Evolutionary conservation across 2,797 vertebrate species (phyloP), one percentile per base, ranked within the genome.

Genomic region (Prionace glauca): DNA sequence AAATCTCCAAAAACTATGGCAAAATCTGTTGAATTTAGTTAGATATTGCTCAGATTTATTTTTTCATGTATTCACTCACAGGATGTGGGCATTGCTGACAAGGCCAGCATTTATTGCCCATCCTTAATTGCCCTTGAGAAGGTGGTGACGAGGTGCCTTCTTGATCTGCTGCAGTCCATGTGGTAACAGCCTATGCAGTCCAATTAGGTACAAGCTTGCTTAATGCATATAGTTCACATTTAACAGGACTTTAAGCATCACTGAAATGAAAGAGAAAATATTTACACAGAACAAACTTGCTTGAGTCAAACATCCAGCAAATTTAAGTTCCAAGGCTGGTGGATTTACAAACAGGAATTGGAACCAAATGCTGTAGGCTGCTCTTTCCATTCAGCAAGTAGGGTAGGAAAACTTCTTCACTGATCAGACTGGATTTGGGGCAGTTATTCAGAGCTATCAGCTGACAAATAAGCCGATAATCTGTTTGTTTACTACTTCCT

Each of bases 241-340:
- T 36, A 65, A 91, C 32, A 91, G 88, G 32, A 67, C 88, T 18
- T 91, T 36, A 91, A 91, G 32, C 62, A 91, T 91, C 32, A 65
- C 88, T 65, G 56, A 91, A 90, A 91, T 91, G 60, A 29, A 91
- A 20, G 32, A 91, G 88, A n/a, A 65, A 91, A 91, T 84, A 65
- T n/a, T 65, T 91, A 62, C 88, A 91, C 60, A n/a, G 32, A 91
- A 65, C 79, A 84, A 91, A 91, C 32, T 91, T 84, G 79, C 79
- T 62, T 32, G 56, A n/a, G 88, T 91, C 32, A 91, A 65, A 91
- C 16, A 65, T n/a, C 32, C 60, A 91, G 88, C 14, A 91, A 91
- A n/a, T 65, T 60, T 65, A 65, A 91, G 14, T n/a, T 91, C 88
- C 88, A 91, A 91, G 60, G 60, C 88, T 91, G 60, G 29, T 62